phyloP scores from a whole-genome alignment of 2,888 invertebrate genomes.

The Pachycephus smyrnensis region DNA sequence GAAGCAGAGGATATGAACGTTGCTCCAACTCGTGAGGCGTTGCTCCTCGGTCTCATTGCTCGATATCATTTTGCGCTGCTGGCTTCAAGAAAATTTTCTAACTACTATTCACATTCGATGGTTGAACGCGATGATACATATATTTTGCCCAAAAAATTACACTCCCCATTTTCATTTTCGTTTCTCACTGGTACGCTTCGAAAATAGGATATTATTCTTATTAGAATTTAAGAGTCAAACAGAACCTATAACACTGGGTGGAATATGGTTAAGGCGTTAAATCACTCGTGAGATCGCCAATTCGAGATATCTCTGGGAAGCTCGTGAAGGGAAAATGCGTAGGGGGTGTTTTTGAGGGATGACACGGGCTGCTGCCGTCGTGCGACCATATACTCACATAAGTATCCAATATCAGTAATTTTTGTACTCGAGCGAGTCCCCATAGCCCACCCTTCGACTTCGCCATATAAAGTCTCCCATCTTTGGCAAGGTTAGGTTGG shows the following conservation, averaged over 20 bases:
- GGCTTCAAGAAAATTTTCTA: not conserved
- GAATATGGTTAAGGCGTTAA: not conserved
- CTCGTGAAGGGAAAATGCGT: not conserved
- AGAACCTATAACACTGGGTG: not conserved
- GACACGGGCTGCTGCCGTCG: not conserved
- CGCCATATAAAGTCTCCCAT: conserved; percentile 23
- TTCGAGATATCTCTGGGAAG: not conserved
- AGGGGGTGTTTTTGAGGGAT: not conserved
- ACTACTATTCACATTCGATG: not conserved
- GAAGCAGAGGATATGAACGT: conserved; percentile 24
- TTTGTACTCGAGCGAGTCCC: conserved; percentile 28
- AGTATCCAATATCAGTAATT: conserved; percentile 50
- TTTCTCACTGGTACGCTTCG: not conserved
- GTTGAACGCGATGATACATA: not conserved
- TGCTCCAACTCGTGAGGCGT: conserved; percentile 1
- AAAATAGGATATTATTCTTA: not conserved
- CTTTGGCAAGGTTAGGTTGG: conserved; percentile 30
- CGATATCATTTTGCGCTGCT: not conserved
- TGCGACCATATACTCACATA: not conserved
- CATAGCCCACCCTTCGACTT: not conserved
- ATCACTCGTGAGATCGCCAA: not conserved
- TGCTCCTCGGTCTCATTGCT: not conserved
- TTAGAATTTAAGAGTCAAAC: not conserved
- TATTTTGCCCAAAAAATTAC: not conserved
- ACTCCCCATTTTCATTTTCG: not conserved